Percentiles rank a stretch among this genome's conserved stretches.
Conservation (phyloP, 2,797 vertebrate genomes). For the Acanthurus tractus region DNA sequence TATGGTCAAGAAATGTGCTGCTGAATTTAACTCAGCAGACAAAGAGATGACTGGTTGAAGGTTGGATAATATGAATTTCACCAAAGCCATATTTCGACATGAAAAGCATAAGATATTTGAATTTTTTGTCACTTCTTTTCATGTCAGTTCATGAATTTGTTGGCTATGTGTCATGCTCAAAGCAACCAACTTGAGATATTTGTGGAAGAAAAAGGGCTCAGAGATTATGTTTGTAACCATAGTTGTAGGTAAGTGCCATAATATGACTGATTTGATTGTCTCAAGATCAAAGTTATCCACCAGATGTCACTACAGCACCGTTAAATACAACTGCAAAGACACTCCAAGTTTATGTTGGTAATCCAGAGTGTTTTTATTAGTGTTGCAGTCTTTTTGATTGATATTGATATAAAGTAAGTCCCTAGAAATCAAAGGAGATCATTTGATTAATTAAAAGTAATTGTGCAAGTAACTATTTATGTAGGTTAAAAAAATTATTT, state of each 20-base stretch:
- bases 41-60: background rate
- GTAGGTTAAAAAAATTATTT: too few relatives aligned
- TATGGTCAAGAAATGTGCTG: too few relatives aligned
- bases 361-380: too few relatives aligned
- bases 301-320: constrained; percentile 63
- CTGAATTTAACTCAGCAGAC: too few relatives aligned
- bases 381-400: too few relatives aligned
- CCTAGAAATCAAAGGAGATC: too few relatives aligned
- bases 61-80: too few relatives aligned
- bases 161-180: background rate
- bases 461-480: too few relatives aligned
- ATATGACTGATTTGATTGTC: background rate
- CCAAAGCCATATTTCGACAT: background rate
- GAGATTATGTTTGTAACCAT: background rate
- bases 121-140: background rate
- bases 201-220: background rate
- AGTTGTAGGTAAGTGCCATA: background rate
- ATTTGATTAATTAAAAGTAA: too few relatives aligned
- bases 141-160: background rate
- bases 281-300: constrained; percentile 38
- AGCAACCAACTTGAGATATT: background rate
- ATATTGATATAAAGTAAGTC: too few relatives aligned
- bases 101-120: background rate
- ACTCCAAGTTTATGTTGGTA: background rate
- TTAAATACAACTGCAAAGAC: background rate